Percentiles rank a stretch among this genome's conserved stretches.
These are phyloP conservation scores for Bombyx mori DNA, from an alignment of 1,140 invertebrate genomes.

Conservation along the genomic window ASM3026992v2 NC_085123.1:10812501-10813000, in stretches of 20 bases:
- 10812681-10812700: conserved; percentile 19
- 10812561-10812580: neutral
- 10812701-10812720: conserved; percentile 38
- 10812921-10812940: too few relatives aligned
- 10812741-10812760: conserved; percentile 6
- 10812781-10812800: neutral
- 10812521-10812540: too few relatives aligned
- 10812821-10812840: conserved; percentile 3
- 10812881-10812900: too few relatives aligned
- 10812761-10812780: neutral
- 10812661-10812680: conserved; percentile 47
- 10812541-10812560: neutral
- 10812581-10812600: neutral
- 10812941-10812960: too few relatives aligned
- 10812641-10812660: conserved; percentile 43
- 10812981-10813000: too few relatives aligned
- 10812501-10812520: too few relatives aligned
- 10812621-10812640: conserved; percentile 23
- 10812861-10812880: too few relatives aligned
- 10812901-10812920: too few relatives aligned
- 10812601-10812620: conserved; percentile 18
- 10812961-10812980: too few relatives aligned
- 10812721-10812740: conserved; percentile 33
- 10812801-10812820: conserved; percentile 2
- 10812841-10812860: neutral